A percentile compares a stretch with the other conserved stretches of the same genome.
Conservation (phyloP, 2,888 invertebrate genomes). For the Drosophila stalkeri region DNA sequence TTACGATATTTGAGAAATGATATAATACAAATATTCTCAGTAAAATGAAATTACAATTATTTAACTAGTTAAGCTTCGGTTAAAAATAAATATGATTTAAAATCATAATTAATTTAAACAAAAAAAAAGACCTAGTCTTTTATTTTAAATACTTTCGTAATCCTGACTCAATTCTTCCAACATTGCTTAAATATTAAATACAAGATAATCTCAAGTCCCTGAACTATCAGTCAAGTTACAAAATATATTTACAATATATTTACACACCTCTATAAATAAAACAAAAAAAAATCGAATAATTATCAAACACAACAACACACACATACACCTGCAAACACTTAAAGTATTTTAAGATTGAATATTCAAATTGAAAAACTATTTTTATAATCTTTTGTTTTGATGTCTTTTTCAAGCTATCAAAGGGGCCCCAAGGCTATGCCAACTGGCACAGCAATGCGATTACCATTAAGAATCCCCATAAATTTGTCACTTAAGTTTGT, state of each 20-base stretch:
- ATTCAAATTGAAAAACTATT: constrained; percentile 36
- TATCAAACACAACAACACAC: constrained; percentile 2
- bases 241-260: neutral
- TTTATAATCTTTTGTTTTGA: constrained; percentile 29
- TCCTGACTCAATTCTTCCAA: neutral
- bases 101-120: neutral
- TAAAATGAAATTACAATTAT: too few relatives aligned
- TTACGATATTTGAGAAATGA: neutral
- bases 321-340: neutral
- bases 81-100: neutral
- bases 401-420: constrained; percentile 21
- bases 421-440: constrained; percentile 39
- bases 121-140: neutral
- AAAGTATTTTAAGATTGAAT: constrained; percentile 6
- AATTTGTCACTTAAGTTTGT: constrained; percentile 69
- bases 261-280: constrained; percentile 2
- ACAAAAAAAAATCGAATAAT: neutral
- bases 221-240: constrained; percentile 2
- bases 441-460: constrained; percentile 52
- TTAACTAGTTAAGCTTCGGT: neutral
- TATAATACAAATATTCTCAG: neutral
- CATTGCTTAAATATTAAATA: neutral
- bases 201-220: neutral
- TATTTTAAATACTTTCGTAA: neutral
- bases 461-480: constrained; percentile 62